A percentile compares a stretch with the other conserved stretches of the same genome.
Evolutionary conservation across 2,113 vertebrate species (phyloP).

Genomic region (Cynocephalus volans): DNA sequence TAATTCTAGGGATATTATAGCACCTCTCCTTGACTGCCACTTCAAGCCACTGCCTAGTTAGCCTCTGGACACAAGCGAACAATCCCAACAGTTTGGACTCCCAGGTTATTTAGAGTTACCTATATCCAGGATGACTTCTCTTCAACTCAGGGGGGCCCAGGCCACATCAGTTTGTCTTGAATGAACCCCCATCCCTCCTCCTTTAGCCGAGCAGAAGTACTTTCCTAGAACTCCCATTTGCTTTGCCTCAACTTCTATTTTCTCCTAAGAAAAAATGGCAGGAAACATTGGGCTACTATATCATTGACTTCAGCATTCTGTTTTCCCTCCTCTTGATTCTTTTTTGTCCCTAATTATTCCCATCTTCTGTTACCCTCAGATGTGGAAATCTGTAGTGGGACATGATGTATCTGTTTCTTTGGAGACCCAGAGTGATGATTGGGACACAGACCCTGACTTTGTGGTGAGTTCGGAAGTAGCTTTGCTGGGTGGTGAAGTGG

Average conservation of each 20-base stretch:
- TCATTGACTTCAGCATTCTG: not conserved
- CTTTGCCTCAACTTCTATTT: constrained; percentile 41
- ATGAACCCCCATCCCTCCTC: not conserved
- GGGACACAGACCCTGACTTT: constrained; percentile 99
- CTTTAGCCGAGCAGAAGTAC: not conserved
- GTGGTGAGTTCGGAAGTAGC: constrained; percentile 91
- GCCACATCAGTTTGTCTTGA: not conserved
- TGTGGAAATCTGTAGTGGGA: constrained; percentile 98
- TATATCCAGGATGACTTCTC: not conserved
- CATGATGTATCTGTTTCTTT: constrained; percentile 93
- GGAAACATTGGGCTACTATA: not conserved
- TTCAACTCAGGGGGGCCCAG: not conserved
- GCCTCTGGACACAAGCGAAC: not conserved
- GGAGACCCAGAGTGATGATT: constrained; percentile 94
- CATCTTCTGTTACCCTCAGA: constrained; percentile 86
- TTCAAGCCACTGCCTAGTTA: not conserved
- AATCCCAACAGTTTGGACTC: not conserved
- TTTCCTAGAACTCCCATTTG: not conserved
- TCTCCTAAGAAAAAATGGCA: not conserved
- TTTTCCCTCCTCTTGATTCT: not conserved
- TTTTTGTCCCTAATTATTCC: not conserved
- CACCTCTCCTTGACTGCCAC: not conserved
- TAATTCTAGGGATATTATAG: not conserved
- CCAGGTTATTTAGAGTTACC: not conserved
- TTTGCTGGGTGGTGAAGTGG: not conserved